These are phyloP conservation scores for Sipunculus nudus DNA, from an alignment of 2,888 invertebrate genomes.

Conservation along the genomic window DNA sequence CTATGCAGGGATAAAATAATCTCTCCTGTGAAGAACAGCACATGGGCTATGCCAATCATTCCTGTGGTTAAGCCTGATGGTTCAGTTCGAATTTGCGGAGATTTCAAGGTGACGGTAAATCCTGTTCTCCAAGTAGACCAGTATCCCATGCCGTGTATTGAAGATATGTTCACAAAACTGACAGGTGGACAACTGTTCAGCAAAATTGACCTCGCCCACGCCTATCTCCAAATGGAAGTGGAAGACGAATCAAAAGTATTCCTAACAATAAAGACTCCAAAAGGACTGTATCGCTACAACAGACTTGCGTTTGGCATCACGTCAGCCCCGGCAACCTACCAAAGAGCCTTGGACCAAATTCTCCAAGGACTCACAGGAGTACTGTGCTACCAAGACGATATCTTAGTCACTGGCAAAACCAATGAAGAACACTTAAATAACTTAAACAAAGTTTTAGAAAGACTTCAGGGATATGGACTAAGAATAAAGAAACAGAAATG, in stretches of 20 bases:
- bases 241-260: neutral
- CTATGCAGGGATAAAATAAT: neutral
- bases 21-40: neutral
- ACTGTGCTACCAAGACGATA: slow-evolving; percentile 1
- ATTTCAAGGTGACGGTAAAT: slow-evolving; percentile 5
- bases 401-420: neutral
- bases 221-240: neutral
- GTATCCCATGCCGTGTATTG: neutral
- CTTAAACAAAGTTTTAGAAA: neutral
- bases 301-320: neutral
- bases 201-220: slow-evolving; percentile 2
- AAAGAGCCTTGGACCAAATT: neutral
- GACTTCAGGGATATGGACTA: neutral
- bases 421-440: neutral
- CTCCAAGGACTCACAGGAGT: neutral
- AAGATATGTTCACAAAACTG: slow-evolving; percentile 1
- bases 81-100: neutral
- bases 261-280: neutral
- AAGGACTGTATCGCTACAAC: neutral
- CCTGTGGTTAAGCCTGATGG: neutral
- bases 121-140: neutral
- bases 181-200: neutral
- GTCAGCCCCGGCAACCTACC: neutral
- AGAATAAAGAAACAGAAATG: neutral
- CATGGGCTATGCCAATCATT: neutral